Conservation (phyloP, 2,888 invertebrate genomes). For the Chrysina gloriosa region DNA sequence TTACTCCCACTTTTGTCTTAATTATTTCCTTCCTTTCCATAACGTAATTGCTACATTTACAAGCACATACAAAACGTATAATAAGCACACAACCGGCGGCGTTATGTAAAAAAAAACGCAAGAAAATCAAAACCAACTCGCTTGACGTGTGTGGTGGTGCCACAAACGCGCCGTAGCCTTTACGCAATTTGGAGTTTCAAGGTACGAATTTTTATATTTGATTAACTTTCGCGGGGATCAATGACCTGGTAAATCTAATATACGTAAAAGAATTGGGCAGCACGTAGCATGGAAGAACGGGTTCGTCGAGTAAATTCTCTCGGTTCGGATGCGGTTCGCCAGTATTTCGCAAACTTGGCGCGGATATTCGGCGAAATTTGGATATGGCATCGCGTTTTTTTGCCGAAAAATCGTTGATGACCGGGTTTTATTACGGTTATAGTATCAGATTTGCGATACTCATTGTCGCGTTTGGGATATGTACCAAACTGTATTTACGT, state of each 20-base stretch:
- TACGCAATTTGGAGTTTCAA: neutral
- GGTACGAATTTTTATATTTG: slow-evolving; percentile 29
- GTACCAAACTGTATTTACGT: neutral
- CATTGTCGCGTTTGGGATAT: neutral
- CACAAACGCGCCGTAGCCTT: neutral
- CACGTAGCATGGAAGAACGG: slow-evolving; percentile 10
- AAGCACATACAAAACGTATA: too few relatives aligned
- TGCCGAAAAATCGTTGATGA: neutral
- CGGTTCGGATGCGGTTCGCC: neutral
- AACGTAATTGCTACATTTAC: too few relatives aligned
- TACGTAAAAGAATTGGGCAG: slow-evolving; percentile 11
- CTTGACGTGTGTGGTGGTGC: neutral
- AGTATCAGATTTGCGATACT: neutral
- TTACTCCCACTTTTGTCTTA: too few relatives aligned
- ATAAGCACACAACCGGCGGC: too few relatives aligned
- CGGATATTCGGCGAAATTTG: slow-evolving; percentile 4
- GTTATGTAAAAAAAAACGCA: neutral
- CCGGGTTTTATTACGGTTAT: neutral
- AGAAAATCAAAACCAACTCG: neutral
- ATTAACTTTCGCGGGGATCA: slow-evolving; percentile 27
- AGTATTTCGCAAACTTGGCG: slow-evolving; percentile 13
- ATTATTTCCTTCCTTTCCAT: too few relatives aligned
- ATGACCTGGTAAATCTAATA: slow-evolving; percentile 17
- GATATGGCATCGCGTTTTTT: neutral
- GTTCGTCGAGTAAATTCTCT: slow-evolving; percentile 8